phyloP scores from a whole-genome alignment of 2,888 invertebrate genomes.

The Lacanobia wlatinum region DNA sequence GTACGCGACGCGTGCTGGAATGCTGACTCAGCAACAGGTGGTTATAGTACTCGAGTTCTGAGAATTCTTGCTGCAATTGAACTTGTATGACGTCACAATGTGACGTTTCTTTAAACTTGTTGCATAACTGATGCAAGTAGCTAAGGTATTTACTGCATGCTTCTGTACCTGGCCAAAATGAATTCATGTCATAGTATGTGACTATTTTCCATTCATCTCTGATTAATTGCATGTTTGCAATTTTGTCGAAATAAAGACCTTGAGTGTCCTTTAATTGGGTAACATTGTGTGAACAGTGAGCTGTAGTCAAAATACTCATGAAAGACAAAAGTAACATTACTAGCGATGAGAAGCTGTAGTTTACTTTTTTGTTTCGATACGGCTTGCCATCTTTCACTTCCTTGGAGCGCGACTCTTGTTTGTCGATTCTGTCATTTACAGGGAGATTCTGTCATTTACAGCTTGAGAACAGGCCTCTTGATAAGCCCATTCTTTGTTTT shows the following conservation, averaged over 20 bases:
- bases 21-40: too few species aligned
- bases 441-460: conserved; percentile 17
- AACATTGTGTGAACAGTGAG: too few species aligned
- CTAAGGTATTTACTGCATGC: too few species aligned
- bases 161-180: too few species aligned
- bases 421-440: conserved; percentile 15
- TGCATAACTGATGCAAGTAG: too few species aligned
- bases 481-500: conserved; percentile 13
- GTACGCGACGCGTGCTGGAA: too few species aligned
- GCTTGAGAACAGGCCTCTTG: conserved; percentile 18
- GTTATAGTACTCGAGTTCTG: too few species aligned
- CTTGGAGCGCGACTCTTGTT: conserved; percentile 1
- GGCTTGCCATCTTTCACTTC: conserved; percentile 2
- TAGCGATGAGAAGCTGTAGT: conserved; percentile 1
- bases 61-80: too few species aligned
- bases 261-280: background rate
- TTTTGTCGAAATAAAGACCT: conserved; percentile 1
- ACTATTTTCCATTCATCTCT: conserved; percentile 12
- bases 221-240: conserved; percentile 19
- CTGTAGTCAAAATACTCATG: background rate
- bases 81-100: too few species aligned
- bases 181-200: conserved; percentile 9
- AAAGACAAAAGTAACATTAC: conserved; percentile 10
- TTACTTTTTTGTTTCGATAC: conserved; percentile 3
- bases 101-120: too few species aligned